A percentile compares a stretch with the other conserved stretches of the same genome.
Conservation (phyloP, 2,113 vertebrate genomes). For the Regulus satrapa region DNA sequence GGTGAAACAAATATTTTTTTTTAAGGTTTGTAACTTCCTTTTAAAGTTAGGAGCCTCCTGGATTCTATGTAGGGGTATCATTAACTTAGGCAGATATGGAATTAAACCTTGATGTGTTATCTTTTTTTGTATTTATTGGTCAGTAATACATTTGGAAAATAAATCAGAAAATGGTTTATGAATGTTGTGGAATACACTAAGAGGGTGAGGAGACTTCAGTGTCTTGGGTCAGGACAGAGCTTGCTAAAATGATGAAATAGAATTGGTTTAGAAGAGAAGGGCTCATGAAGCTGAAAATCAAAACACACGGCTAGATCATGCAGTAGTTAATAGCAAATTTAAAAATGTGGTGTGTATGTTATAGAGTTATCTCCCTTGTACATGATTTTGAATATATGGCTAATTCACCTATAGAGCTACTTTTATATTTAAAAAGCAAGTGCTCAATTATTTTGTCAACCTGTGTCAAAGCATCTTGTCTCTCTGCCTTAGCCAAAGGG, state of each 20-base stretch:
- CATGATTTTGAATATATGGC: background rate
- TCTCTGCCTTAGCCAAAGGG: background rate
- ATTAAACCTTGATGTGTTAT: background rate
- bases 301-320: background rate
- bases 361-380: background rate
- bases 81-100: background rate
- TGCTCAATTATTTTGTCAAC: background rate
- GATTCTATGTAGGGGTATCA: background rate
- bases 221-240: background rate
- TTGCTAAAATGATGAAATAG: background rate
- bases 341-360: background rate
- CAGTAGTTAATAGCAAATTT: background rate
- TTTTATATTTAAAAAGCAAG: background rate
- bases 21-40: background rate
- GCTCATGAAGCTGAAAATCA: background rate
- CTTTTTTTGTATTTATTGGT: background rate
- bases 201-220: background rate
- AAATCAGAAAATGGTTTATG: background rate
- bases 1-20: slow-evolving; percentile 24
- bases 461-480: no score
- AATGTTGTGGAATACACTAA: background rate
- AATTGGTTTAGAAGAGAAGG: background rate
- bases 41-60: background rate
- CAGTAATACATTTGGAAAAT: background rate
- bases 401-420: background rate